phyloP scores from a whole-genome alignment of 1,140 invertebrate genomes.

The Ips nitidus region DNA sequence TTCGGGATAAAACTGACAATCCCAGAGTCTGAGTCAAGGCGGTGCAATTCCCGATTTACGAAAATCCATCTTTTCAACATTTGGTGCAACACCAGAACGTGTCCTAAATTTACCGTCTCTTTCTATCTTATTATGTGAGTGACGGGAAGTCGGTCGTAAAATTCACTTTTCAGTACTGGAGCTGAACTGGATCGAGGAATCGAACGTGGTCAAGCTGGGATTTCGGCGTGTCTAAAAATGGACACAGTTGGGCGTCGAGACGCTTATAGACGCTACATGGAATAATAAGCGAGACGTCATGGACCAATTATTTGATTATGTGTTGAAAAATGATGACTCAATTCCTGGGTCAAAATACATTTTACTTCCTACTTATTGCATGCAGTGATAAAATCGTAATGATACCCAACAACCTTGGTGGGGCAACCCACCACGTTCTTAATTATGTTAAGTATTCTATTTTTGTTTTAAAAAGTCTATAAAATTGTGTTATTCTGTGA shows the following conservation, averaged over 20 bases:
- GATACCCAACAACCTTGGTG: no score
- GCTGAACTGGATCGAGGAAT: constrained; percentile 5
- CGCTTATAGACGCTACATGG: constrained; percentile 39
- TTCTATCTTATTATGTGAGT: neutral
- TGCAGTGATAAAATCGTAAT: no score
- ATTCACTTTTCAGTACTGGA: neutral
- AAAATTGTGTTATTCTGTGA: no score
- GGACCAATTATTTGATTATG: constrained; percentile 25
- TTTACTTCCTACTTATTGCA: no score
- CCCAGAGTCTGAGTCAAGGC: constrained; percentile 39
- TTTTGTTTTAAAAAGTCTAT: no score
- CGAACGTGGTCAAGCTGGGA: constrained; percentile 35
- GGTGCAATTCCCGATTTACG: constrained; percentile 38
- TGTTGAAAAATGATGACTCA: neutral
- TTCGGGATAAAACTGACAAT: constrained; percentile 43
- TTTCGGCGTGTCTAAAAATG: constrained; percentile 42
- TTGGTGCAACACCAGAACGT: neutral
- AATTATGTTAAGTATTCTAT: no score
- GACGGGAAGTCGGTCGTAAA: constrained; percentile 10
- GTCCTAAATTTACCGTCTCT: constrained; percentile 10
- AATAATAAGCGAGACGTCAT: constrained; percentile 35
- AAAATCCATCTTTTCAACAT: constrained; percentile 1
- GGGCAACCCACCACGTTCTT: no score
- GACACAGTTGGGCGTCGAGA: constrained; percentile 35
- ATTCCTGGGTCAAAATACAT: neutral